phyloP scores from a whole-genome alignment of 2,888 invertebrate genomes.

The Hirtodrosophila histrioides region DNA sequence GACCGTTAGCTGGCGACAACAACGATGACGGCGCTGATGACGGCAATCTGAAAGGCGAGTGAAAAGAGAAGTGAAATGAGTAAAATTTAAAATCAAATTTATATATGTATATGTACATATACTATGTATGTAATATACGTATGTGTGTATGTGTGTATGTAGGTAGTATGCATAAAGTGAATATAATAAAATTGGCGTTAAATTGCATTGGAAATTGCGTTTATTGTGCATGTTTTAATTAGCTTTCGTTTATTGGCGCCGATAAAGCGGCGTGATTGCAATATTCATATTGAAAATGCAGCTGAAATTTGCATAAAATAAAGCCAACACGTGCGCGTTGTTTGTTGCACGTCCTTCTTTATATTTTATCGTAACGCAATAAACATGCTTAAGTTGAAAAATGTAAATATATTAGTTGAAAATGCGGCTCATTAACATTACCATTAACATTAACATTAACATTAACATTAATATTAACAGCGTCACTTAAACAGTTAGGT shows the following conservation, averaged over 20 bases:
- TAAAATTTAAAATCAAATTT: slow-evolving; percentile 5
- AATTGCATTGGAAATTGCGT: slow-evolving; percentile 54
- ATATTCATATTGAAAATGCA: not conserved
- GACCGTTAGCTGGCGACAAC: slow-evolving; percentile 26
- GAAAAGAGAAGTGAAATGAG: slow-evolving; percentile 14
- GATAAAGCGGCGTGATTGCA: not conserved
- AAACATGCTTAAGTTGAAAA: too few relatives aligned
- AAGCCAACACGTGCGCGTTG: too few relatives aligned
- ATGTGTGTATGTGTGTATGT: too few relatives aligned
- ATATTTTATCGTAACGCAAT: too few relatives aligned
- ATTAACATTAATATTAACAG: too few relatives aligned
- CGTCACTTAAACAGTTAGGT: too few relatives aligned
- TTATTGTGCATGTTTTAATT: slow-evolving; percentile 59
- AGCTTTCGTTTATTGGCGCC: slow-evolving; percentile 37
- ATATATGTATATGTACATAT: slow-evolving; percentile 5
- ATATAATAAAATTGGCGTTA: slow-evolving; percentile 47
- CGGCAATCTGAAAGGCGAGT: slow-evolving; percentile 43
- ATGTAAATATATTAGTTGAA: too few relatives aligned
- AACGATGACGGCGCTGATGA: slow-evolving; percentile 34
- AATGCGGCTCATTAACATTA: too few relatives aligned
- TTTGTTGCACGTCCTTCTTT: too few relatives aligned
- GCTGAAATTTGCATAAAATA: slow-evolving; percentile 24
- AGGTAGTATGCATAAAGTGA: slow-evolving; percentile 7
- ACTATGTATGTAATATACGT: not conserved
- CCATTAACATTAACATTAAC: too few relatives aligned